Evolutionary conservation across 2,888 invertebrate genomes (phyloP).

Genomic region (Chymomyza amoena): DNA sequence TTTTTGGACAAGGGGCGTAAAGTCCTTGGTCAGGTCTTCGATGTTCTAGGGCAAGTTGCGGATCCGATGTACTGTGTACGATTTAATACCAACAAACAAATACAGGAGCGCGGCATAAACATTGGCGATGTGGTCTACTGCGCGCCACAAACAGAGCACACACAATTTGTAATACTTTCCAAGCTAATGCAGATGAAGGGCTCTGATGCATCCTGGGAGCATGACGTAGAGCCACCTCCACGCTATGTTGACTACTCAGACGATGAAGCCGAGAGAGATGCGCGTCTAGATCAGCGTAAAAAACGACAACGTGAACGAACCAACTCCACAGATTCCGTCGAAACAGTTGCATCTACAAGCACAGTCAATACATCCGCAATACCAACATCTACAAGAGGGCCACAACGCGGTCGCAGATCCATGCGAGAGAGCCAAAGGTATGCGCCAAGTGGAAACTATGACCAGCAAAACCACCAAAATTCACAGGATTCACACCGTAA

Average conservation of each 20-base stretch:
- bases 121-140: slow-evolving; percentile 88
- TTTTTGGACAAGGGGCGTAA: slow-evolving; percentile 89
- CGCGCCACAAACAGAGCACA: slow-evolving; percentile 88
- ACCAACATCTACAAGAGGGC: slow-evolving; percentile 20
- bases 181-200: slow-evolving; percentile 88
- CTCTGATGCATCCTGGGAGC: slow-evolving; percentile 92
- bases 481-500: slow-evolving; percentile 41
- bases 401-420: slow-evolving; percentile 46
- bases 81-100: slow-evolving; percentile 90
- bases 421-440: slow-evolving; percentile 35
- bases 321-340: slow-evolving; percentile 52
- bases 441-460: slow-evolving; percentile 9
- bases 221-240: slow-evolving; percentile 89
- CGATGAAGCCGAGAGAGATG: slow-evolving; percentile 88
- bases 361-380: slow-evolving; percentile 8
- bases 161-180: slow-evolving; percentile 86
- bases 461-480: slow-evolving; percentile 24
- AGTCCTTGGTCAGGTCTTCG: slow-evolving; percentile 87
- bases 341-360: slow-evolving; percentile 26
- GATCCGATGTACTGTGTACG: slow-evolving; percentile 94
- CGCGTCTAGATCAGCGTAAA: slow-evolving; percentile 77
- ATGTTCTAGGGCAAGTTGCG: slow-evolving; percentile 93
- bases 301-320: slow-evolving; percentile 64
- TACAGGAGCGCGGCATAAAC: slow-evolving; percentile 83
- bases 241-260: slow-evolving; percentile 90